Evolutionary conservation across 2,113 vertebrate genomes (phyloP).

Genomic region (Pseudorhombus dupliciocellatus): DNA sequence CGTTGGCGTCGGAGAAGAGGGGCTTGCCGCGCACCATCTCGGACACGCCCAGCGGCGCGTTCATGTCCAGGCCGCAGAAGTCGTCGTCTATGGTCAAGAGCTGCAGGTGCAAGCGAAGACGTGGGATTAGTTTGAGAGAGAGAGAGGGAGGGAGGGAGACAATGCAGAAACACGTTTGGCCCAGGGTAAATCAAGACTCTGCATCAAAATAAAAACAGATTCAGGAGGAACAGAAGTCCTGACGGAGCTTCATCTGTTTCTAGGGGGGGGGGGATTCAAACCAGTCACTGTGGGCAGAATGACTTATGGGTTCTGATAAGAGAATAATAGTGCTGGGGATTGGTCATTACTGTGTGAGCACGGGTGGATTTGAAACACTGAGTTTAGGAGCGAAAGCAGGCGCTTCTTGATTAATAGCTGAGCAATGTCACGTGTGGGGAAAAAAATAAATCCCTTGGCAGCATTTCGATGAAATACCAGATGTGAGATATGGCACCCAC

Average conservation of each 20-base stretch:
- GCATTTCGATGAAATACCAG: constrained; percentile 3
- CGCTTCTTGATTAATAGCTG: constrained; percentile 56
- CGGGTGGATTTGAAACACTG: constrained; percentile 62
- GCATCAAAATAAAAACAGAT: constrained; percentile 16
- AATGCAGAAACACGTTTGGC: constrained; percentile 1
- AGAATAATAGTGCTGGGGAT: constrained; percentile 69
- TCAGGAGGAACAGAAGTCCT: not conserved
- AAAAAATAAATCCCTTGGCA: not conserved
- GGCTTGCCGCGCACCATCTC: constrained; percentile 95
- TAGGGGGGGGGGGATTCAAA: constrained; percentile 26
- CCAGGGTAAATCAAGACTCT: constrained; percentile 30
- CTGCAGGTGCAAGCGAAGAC: constrained; percentile 68
- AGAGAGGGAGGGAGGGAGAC: constrained; percentile 19
- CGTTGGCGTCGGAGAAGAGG: constrained; percentile 90
- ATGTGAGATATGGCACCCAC: constrained; percentile 18
- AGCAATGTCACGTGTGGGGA: not conserved
- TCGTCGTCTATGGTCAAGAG: constrained; percentile 97
- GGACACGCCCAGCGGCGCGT: constrained; percentile 94
- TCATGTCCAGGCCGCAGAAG: constrained; percentile 99
- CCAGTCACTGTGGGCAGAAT: constrained; percentile 63
- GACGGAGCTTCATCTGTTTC: constrained; percentile 34
- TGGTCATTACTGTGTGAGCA: constrained; percentile 61
- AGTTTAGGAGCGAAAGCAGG: constrained; percentile 32
- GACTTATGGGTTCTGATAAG: constrained; percentile 76
- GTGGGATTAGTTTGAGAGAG: constrained; percentile 1